Conservation (phyloP, 2,888 invertebrate genomes). For the Auanema freiburgensis region DNA sequence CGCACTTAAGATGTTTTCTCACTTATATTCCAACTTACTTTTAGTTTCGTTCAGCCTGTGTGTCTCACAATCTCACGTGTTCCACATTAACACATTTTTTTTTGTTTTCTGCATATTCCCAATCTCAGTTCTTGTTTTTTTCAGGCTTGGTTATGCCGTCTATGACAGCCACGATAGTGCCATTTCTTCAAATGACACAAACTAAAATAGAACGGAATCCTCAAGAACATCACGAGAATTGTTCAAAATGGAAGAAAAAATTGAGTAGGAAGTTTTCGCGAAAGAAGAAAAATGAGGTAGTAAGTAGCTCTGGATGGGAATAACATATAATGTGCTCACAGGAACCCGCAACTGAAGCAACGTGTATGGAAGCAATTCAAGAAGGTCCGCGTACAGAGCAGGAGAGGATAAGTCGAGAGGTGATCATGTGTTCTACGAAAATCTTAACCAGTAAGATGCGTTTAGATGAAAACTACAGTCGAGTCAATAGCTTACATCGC, state of each 20-base stretch:
- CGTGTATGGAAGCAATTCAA: neutral
- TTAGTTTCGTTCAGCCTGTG: too few relatives aligned
- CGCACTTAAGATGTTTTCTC: too few relatives aligned
- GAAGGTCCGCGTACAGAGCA: slow-evolving; percentile 13
- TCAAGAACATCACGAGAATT: slow-evolving; percentile 46
- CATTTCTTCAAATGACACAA: slow-evolving; percentile 52
- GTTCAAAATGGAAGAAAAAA: slow-evolving; percentile 42
- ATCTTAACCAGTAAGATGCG: slow-evolving; percentile 20
- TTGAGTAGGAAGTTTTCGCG: slow-evolving; percentile 33
- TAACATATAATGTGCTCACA: too few relatives aligned
- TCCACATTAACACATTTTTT: too few relatives aligned
- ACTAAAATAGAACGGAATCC: slow-evolving; percentile 13
- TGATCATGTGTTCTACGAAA: slow-evolving; percentile 27
- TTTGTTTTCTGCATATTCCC: neutral
- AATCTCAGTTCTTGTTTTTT: neutral
- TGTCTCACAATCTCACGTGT: too few relatives aligned
- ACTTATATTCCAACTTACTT: too few relatives aligned
- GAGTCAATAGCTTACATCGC: slow-evolving; percentile 64
- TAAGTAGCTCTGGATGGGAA: too few relatives aligned
- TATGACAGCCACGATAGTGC: slow-evolving; percentile 61
- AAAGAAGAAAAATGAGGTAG: slow-evolving; percentile 15
- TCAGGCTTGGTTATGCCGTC: slow-evolving; percentile 59
- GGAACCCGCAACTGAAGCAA: neutral
- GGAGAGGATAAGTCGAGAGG: slow-evolving; percentile 26
- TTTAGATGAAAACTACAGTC: slow-evolving; percentile 55